A percentile compares a stretch with the other conserved stretches of the same genome.
phyloP scores from a whole-genome alignment of 2,888 invertebrate genomes.

The Drosophila lacicola region DNA sequence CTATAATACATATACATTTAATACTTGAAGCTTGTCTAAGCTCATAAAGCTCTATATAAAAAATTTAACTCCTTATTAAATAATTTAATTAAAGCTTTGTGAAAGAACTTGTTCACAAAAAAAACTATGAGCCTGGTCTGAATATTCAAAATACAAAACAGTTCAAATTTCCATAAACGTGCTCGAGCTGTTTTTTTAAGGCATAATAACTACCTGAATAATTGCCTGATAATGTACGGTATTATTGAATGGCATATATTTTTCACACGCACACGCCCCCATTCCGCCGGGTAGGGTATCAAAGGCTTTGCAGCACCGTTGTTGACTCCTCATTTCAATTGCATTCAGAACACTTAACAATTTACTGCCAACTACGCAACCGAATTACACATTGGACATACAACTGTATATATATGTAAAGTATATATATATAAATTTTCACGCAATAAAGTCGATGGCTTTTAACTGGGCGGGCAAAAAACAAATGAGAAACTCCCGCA shows the following conservation, averaged over 20 bases:
- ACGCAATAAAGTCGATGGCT: conserved; percentile 65
- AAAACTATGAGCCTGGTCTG: no score
- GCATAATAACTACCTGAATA: no score
- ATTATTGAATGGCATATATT: not conserved
- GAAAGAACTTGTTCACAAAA: no score
- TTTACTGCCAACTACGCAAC: conserved; percentile 59
- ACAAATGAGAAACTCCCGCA: conserved; percentile 13
- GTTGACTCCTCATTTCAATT: conserved; percentile 70
- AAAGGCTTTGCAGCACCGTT: conserved; percentile 13
- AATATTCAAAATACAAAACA: no score
- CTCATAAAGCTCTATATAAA: no score
- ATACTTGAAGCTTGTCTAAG: not conserved
- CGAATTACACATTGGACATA: conserved; percentile 35
- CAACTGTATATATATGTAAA: not conserved
- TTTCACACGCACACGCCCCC: not conserved
- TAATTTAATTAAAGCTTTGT: no score
- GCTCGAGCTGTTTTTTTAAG: no score
- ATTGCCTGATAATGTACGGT: not conserved
- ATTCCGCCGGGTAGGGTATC: conserved; percentile 33
- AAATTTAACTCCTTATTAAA: no score
- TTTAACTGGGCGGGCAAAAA: conserved; percentile 25
- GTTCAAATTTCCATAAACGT: no score
- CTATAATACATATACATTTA: not conserved
- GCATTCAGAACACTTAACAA: conserved; percentile 73
- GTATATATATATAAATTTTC: conserved; percentile 59